Evolutionary conservation across 2,797 vertebrate genomes (phyloP).

Genomic region (Miichthys miiuy): DNA sequence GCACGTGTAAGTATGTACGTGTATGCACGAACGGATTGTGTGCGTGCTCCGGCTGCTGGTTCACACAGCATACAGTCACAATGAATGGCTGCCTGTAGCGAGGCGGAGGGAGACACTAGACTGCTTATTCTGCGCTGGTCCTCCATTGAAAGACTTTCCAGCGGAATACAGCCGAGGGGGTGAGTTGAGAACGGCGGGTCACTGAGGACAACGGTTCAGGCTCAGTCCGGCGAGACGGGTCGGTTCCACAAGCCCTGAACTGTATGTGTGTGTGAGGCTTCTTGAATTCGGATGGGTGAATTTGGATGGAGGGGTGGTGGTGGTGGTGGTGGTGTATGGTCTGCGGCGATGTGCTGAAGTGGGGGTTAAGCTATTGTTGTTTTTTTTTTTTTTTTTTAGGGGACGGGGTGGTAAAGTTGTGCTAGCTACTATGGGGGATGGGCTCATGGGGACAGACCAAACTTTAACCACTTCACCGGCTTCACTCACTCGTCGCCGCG

Average conservation of each 20-base stretch:
- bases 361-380: constrained; percentile 65
- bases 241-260: constrained; percentile 27
- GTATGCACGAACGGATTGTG: constrained; percentile 40
- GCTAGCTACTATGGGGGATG: constrained; percentile 82
- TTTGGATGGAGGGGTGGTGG: constrained; percentile 22
- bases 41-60: constrained; percentile 64
- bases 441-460: constrained; percentile 78
- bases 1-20: constrained; percentile 35
- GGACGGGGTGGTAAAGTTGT: constrained; percentile 78
- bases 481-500: constrained; percentile 54
- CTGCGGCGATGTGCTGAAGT: constrained; percentile 49
- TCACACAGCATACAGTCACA: constrained; percentile 78
- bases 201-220: constrained; percentile 71
- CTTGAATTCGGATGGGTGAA: constrained; percentile 44
- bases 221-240: constrained; percentile 45
- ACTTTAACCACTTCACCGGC: constrained; percentile 86
- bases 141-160: constrained; percentile 78
- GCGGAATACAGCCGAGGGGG: constrained; percentile 79
- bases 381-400: constrained; percentile 40
- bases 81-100: constrained; percentile 92
- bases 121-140: constrained; percentile 66
- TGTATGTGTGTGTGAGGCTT: constrained; percentile 2
- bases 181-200: constrained; percentile 77
- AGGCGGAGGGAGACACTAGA: constrained; percentile 78
- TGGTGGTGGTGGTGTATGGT: neutral